Evolutionary conservation across 2,888 invertebrate species (phyloP).

Genomic region (Microctonus brassicae): DNA sequence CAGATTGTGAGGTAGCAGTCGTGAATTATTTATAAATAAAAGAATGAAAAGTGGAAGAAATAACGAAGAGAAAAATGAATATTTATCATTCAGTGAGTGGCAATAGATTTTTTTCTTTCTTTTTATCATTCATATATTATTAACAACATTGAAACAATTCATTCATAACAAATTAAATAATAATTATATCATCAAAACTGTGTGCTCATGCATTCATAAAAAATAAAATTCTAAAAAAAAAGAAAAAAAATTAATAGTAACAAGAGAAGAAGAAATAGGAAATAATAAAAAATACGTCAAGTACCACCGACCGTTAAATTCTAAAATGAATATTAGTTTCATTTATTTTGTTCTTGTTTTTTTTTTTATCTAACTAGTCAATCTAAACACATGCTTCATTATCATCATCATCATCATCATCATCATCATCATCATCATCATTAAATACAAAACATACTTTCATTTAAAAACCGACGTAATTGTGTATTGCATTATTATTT

Average conservation of each 20-base stretch:
- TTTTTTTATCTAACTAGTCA: slow-evolving; percentile 30
- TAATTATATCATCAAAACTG: not conserved
- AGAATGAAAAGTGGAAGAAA: not conserved
- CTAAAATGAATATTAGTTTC: not conserved
- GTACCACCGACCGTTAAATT: not conserved
- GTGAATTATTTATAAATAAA: not conserved
- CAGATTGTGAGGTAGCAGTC: not conserved
- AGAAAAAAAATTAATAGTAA: no score
- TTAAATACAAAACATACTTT: slow-evolving; percentile 6
- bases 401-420: not conserved
- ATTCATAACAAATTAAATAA: slow-evolving; percentile 5
- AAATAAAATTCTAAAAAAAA: slow-evolving; percentile 5
- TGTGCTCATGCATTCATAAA: slow-evolving; percentile 1
- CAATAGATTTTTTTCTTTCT: not conserved
- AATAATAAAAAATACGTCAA: not conserved
- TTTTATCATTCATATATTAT: not conserved
- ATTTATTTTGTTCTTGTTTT: not conserved
- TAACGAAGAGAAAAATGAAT: not conserved
- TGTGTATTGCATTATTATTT: not conserved
- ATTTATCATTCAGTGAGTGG: not conserved
- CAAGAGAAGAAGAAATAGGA: no score
- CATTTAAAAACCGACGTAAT: not conserved
- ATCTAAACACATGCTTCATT: slow-evolving; percentile 30
- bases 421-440: not conserved
- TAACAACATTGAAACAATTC: not conserved